These are phyloP conservation scores for Chelonia mydas DNA, from an alignment of 2,797 vertebrate genomes.

Conservation along the genomic window DNA sequence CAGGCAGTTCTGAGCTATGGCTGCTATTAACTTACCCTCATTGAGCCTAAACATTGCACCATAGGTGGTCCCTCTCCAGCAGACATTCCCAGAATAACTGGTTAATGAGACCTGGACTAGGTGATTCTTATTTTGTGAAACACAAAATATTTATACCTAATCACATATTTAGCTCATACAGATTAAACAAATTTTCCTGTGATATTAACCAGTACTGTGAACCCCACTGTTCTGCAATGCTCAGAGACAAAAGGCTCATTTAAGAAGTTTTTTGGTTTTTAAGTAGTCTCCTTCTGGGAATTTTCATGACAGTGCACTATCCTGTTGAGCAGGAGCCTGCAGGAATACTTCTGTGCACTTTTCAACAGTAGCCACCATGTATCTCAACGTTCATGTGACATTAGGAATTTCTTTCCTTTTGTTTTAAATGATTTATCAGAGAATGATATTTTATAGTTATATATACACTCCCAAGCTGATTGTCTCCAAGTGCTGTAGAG, in stretches of 20 bases:
- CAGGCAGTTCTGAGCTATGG: background rate
- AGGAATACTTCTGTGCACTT: background rate
- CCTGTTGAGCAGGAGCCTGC: background rate
- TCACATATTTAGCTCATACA: background rate
- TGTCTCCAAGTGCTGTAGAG: background rate
- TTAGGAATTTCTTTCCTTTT: background rate
- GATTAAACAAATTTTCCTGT: background rate
- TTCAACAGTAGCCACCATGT: background rate
- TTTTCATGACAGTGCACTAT: background rate
- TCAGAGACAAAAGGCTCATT: background rate
- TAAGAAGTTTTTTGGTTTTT: background rate
- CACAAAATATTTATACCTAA: background rate
- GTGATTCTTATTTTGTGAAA: background rate
- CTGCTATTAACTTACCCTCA: background rate
- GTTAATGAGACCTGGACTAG: background rate
- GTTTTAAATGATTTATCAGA: background rate
- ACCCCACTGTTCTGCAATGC: background rate
- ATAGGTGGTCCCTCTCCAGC: background rate
- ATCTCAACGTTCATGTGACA: background rate
- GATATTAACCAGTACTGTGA: background rate
- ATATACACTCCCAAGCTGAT: background rate
- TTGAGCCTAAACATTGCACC: background rate
- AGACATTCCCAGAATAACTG: background rate
- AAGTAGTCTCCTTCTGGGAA: background rate
- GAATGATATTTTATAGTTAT: background rate